These are phyloP conservation scores for Conistra vaccinii DNA, from an alignment of 2,888 invertebrate species.

Conservation along the genomic window DNA sequence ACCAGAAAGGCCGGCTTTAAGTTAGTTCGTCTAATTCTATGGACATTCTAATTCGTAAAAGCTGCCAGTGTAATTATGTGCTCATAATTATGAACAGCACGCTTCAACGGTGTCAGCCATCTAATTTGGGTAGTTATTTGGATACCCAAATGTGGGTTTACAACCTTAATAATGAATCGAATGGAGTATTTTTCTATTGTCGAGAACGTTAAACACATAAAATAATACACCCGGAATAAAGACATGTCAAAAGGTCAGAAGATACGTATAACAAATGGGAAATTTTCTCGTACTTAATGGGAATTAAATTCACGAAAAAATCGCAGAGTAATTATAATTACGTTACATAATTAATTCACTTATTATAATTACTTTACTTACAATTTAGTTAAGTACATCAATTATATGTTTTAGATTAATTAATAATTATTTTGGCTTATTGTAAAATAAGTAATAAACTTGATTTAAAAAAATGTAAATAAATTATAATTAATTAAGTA, in stretches of 20 bases:
- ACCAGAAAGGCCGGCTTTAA: neutral
- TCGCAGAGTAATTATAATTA: constrained; percentile 39
- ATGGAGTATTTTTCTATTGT: neutral
- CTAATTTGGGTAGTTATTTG: no score
- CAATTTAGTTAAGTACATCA: constrained; percentile 60
- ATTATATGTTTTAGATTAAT: constrained; percentile 42
- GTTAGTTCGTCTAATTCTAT: neutral
- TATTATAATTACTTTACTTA: constrained; percentile 58
- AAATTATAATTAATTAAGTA: constrained; percentile 40
- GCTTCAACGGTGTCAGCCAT: no score
- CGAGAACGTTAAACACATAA: neutral
- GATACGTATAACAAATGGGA: neutral
- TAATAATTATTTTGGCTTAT: constrained; percentile 56
- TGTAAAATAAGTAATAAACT: constrained; percentile 38
- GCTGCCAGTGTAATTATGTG: neutral
- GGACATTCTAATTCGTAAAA: neutral
- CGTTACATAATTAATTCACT: constrained; percentile 44
- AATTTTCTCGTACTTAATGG: constrained; percentile 7
- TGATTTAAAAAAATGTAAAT: constrained; percentile 31
- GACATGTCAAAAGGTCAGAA: neutral
- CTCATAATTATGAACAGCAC: no score
- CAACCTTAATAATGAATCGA: neutral
- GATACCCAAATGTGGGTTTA: neutral
- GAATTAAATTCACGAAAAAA: constrained; percentile 20
- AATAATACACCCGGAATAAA: neutral